Conservation (phyloP, 2,797 vertebrate genomes). For the Etheostoma nigrum region DNA sequence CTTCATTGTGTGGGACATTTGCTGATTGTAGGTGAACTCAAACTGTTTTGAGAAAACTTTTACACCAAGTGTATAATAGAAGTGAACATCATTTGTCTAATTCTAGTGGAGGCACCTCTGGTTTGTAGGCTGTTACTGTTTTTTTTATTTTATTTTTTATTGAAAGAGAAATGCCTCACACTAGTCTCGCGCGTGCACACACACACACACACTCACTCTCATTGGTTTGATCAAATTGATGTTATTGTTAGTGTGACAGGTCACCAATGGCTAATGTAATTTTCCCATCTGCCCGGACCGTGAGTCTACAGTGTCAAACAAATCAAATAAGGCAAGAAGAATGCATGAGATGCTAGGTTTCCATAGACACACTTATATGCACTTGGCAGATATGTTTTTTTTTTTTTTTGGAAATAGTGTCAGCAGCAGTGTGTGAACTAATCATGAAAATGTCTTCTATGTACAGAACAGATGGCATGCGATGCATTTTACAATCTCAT, state of each 20-base stretch:
- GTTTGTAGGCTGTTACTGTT: conserved; percentile 7
- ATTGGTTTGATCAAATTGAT: conserved; percentile 49
- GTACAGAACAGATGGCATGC: conserved; percentile 29
- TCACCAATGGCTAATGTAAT: conserved; percentile 62
- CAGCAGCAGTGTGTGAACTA: conserved; percentile 32
- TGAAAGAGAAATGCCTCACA: conserved; percentile 50
- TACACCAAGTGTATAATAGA: conserved; percentile 6
- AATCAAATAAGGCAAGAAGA: conserved; percentile 9
- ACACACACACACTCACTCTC: conserved; percentile 11
- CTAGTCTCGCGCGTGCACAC: conserved; percentile 3
- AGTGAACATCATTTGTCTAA: conserved; percentile 25
- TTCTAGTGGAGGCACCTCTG: conserved; percentile 33
- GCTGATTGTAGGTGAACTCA: conserved; percentile 7
- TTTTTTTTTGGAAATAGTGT: conserved; percentile 21
- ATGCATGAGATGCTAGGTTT: conserved; percentile 6
- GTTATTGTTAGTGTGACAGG: conserved; percentile 52
- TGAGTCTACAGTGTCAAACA: conserved; percentile 13
- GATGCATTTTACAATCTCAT: conserved; percentile 34
- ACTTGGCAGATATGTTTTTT: conserved; percentile 21
- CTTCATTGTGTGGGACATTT: background rate
- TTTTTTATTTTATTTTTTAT: conserved; percentile 12
- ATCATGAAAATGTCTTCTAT: conserved; percentile 46
- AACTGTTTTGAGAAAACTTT: conserved; percentile 11
- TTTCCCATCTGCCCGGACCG: conserved; percentile 32
- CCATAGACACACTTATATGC: background rate